Evolutionary conservation across 2,113 vertebrate species (phyloP).

Genomic region (Osmerus eperlanus): DNA sequence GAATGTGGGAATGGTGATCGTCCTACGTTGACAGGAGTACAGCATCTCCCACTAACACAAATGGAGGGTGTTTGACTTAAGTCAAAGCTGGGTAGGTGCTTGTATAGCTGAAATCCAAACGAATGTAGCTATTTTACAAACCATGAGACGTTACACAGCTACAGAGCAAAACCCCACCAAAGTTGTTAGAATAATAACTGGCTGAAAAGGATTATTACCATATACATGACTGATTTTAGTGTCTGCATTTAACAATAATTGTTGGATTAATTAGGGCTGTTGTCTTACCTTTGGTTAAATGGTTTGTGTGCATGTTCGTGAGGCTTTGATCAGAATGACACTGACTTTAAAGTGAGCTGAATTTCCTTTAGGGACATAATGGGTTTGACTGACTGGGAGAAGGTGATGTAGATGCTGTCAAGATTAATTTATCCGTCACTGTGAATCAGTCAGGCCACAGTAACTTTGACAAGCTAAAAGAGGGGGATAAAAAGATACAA

Average conservation of each 20-base stretch:
- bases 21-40: no score
- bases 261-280: constrained; percentile 41
- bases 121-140: background rate
- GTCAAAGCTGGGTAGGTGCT: background rate
- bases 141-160: background rate
- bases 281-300: constrained; percentile 33
- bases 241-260: constrained; percentile 40
- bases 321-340: constrained; percentile 12
- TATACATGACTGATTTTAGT: constrained; percentile 29
- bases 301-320: constrained; percentile 15
- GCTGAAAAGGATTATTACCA: constrained; percentile 35
- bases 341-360: background rate
- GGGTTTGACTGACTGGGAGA: constrained; percentile 1
- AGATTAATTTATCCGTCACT: constrained; percentile 38
- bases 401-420: constrained; percentile 32
- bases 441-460: constrained; percentile 4
- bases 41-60: no score
- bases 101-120: background rate
- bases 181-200: constrained; percentile 25
- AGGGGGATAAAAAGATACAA: constrained; percentile 21
- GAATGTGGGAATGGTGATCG: no score
- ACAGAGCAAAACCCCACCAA: constrained; percentile 10
- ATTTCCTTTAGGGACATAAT: background rate
- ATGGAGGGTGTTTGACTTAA: no score
- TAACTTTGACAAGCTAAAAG: constrained; percentile 37